Base-by-base conservation (phyloP, 2,888 invertebrate species). In the Lithophane leautieri region DNA sequence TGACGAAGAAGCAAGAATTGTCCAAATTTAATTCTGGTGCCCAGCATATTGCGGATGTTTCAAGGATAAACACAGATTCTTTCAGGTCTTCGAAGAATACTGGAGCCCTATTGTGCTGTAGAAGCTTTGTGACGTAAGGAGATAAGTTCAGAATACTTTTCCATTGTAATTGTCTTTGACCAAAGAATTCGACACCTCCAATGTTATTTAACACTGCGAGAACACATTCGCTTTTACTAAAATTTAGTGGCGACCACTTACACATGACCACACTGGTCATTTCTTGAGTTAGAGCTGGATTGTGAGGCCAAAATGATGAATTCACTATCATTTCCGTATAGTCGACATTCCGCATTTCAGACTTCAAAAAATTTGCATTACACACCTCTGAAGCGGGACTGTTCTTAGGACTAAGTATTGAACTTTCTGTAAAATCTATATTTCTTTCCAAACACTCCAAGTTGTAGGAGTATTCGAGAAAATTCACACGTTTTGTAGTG, bases 231-330 rank as follows among this genome's bases (percentile, higher is more conserved):
- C 91, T 91, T 58, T 89, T 82, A 34, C 89, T 69, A 1, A 93
- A 88, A 76, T 91, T 89, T 19, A 63, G 54, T 2, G 96, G 95
- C 1, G 95, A 95, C 94, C 95, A 95, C 54, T 92, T 88, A 60
- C 90, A 91, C n/a, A 88, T 81, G 0, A 79, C 79, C 1, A 94
- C 82, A 71, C 88, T 89, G 0, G 91, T 89, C 91, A 94, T 89
- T 85, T 95, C 94, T 75, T 92, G 84, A 42, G 91, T 83, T n/a
- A 96, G 79, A 50, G 90, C 83, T 0, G 86, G 81, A 75, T 93
- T 94, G 76, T 95, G 94, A 0, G 95, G 93, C 95, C 95, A 96
- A 62, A 95, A 88, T 11, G 92, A 85, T 4, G 94, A 92, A 70
- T 96, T 92, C 12, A 94, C 76, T 12, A 94, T 86, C 93, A 95